Evolutionary conservation across 2,113 vertebrate genomes (phyloP), one percentile per base, ranked within the genome.

Genomic region (Tachuris rubrigastra): DNA sequence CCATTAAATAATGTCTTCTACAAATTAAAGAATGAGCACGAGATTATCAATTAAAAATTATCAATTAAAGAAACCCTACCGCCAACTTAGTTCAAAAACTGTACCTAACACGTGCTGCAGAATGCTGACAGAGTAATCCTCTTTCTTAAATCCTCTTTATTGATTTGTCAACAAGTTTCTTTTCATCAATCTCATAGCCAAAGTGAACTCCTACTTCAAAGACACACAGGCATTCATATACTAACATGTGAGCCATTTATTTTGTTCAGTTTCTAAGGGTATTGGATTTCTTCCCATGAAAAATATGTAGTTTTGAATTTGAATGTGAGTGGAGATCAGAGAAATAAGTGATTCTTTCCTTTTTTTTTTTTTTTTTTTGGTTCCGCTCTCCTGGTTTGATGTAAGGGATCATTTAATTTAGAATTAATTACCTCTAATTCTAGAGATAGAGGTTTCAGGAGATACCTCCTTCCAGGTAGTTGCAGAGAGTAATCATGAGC

Each of bases 111-210:
- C 3, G 12, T 41, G 52, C 39, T 73, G 56, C 41, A 52, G 66
- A 68, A 60, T 20, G 62, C 76, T 73, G 75, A 77, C 76, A 90
- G 87, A 87, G 60, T 91, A 90, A 96, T 93, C 76, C 72, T 93
- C 74, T 94, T 85, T 68, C 75, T 91, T 63, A 96, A 94, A 89
- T 93, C 78, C 84, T 78, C 86, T 93, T 93, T 78, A 81, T 53
- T 93, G 79, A 89, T 85, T 94, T 93, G 83, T 95, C 71, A 82
- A 42, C 71, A 89, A 56, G 60, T 77, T 93, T 94, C 47, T 88
- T 94, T 69, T 76, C 44, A 86, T 84, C 77, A 42, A 28, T 79
- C 25, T 77, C 49, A 28, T 33, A 78, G 41, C 35, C 79, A 89
- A 95, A 84, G 86, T 93, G 88, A 96, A 87, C 62, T 31, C 79